Evolutionary conservation across 2,797 vertebrate species (phyloP).

Genomic region (Melopsittacus undulatus): DNA sequence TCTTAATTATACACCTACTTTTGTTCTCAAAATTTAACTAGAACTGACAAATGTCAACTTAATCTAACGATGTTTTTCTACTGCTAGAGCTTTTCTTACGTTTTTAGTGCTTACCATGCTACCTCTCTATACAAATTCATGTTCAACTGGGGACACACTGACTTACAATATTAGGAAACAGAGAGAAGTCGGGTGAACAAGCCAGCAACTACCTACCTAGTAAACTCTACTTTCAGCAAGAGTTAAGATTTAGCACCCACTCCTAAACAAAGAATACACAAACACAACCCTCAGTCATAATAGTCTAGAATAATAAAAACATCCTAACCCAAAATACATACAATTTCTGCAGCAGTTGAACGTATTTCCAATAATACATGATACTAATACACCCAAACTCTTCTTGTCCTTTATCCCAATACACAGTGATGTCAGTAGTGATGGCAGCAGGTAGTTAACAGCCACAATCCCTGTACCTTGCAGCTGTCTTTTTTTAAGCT

Average conservation of each 20-base stretch:
- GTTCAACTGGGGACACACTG: not conserved
- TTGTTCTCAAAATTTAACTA: not conserved
- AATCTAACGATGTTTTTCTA: not conserved
- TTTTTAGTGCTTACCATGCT: not conserved
- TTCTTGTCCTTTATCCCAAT: not conserved
- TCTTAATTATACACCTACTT: not conserved
- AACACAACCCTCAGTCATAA: not conserved
- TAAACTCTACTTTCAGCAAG: not conserved
- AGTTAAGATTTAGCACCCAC: not conserved
- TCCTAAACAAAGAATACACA: not conserved
- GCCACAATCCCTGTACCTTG: not conserved
- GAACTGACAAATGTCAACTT: not conserved
- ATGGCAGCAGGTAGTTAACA: not conserved
- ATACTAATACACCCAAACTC: not conserved
- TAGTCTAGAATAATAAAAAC: not conserved
- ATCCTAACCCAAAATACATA: not conserved
- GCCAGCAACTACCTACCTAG: not conserved
- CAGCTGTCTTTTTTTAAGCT: not conserved
- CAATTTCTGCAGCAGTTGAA: not conserved
- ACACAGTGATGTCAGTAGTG: not conserved
- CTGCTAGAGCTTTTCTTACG: not conserved
- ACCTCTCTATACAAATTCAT: not conserved
- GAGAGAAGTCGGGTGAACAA: not conserved
- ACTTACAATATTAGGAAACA: not conserved
- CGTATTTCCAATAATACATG: not conserved